These are phyloP conservation scores for Semicossyphus pulcher DNA, from an alignment of 2,113 vertebrate genomes.

Conservation along the genomic window DNA sequence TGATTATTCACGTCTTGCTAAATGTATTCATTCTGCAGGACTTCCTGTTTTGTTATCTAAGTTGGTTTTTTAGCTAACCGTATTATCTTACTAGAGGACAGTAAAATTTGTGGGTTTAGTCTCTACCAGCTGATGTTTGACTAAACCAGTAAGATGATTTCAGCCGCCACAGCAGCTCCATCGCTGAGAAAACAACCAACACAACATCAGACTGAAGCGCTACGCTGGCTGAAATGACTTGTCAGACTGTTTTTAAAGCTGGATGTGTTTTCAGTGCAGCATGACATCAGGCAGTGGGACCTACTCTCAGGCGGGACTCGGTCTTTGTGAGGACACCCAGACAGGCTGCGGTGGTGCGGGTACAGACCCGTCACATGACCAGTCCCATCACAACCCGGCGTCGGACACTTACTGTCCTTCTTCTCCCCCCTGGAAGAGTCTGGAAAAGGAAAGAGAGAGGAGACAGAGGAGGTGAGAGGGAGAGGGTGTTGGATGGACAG, in stretches of 20 bases:
- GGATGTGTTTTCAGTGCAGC: no score
- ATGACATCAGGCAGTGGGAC: slow-evolving; percentile 57
- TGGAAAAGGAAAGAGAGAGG: slow-evolving; percentile 62
- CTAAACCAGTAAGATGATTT: no score
- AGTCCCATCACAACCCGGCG: slow-evolving; percentile 97
- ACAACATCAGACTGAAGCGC: no score
- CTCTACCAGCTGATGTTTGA: no score
- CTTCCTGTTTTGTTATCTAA: no score
- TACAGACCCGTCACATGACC: slow-evolving; percentile 99
- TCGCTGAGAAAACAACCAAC: no score
- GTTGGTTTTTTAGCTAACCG: no score
- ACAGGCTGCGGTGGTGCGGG: slow-evolving; percentile 99
- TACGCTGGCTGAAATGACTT: slow-evolving; percentile 42
- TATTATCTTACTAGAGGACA: no score
- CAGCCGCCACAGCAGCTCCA: no score
- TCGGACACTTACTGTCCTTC: slow-evolving; percentile 99
- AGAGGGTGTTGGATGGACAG: not conserved
- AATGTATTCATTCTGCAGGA: no score
- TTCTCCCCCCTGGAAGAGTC: slow-evolving; percentile 97
- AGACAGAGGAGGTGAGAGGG: not conserved
- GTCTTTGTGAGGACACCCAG: slow-evolving; percentile 99
- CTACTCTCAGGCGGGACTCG: slow-evolving; percentile 99
- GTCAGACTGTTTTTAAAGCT: slow-evolving; percentile 13
- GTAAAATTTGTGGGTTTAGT: no score
- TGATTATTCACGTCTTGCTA: no score